Base-by-base conservation (phyloP, 1,140 invertebrate genomes). In the Pseudachorutes palmiensis region DNA sequence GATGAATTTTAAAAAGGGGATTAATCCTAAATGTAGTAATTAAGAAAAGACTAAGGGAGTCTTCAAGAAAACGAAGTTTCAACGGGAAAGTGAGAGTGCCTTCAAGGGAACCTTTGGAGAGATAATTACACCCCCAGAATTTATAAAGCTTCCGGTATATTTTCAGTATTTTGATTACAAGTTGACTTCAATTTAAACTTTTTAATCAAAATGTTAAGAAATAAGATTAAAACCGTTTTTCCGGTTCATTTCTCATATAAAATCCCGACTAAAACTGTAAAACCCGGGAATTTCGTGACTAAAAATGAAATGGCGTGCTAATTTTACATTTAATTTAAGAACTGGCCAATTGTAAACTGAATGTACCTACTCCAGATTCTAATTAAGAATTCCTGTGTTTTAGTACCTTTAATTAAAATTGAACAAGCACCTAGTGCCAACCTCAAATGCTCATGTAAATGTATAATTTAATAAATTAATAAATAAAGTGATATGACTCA, bases 11-110 rank as follows among this genome's bases (percentile, higher is more conserved):
- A 55, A 55, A 55, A 16, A 16, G 24, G 51, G 51, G 24, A 55
- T 16, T 55, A 55, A 55, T 55, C 9, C 3, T 55, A 55, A 55
- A 55, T 55, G 51, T 55, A 55, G 51, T 55, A 55, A 55, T 55
- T 55, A 55, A 55, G 51, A 55, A 24, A 16, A 26, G 51, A 55
- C 36, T 9, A 45, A 19, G 36, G 36, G 19, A 19, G 9, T 45
- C 36, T 45, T 19, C 9, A 55, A 55, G 24, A 55, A 14, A 55
- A 16, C 12, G 24, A 55, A 24, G 51, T 12, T 16, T 22, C 51
- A 55, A 26, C 24, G 12, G 9, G 24, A 55, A 55, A 55, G 51
- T 55, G 51, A 55, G 51, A 55, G 51, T 55, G 51, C 51, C 51
- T 55, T 55, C 14, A 14, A 55, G 51, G 51, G 12, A 55, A 5